Evolutionary conservation across 2,113 vertebrate genomes (phyloP).

Genomic region (Mustela lutreola): DNA sequence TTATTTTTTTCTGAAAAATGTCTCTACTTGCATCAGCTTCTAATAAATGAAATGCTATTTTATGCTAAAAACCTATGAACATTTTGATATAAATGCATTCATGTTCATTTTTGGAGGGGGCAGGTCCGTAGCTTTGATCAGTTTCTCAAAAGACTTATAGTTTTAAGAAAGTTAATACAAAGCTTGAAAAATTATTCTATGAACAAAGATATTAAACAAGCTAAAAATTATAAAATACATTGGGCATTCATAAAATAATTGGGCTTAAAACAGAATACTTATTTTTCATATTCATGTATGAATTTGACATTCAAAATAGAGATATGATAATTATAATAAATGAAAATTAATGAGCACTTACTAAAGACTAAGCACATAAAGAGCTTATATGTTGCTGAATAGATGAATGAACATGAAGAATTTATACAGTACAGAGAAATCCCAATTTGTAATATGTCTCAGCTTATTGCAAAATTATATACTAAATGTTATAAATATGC

Average conservation of each 20-base stretch:
- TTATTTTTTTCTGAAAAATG: conserved; percentile 15
- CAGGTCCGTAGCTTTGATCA: neutral
- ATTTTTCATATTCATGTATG: neutral
- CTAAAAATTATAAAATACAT: neutral
- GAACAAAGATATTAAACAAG: conserved; percentile 10
- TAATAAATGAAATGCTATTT: conserved; percentile 24
- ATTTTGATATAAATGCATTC: neutral
- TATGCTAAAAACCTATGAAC: neutral
- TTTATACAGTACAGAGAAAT: neutral
- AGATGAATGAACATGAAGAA: conserved; percentile 9
- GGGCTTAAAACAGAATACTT: conserved; percentile 10
- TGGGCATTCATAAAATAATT: conserved; percentile 20
- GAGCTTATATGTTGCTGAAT: neutral
- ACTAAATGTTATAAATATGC: neutral
- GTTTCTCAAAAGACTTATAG: neutral
- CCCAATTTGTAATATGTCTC: neutral
- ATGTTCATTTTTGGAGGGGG: neutral
- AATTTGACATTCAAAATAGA: conserved; percentile 15
- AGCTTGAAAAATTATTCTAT: neutral
- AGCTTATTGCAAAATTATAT: neutral
- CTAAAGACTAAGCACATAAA: neutral
- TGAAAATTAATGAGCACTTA: conserved; percentile 9
- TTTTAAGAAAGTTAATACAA: conserved; percentile 24
- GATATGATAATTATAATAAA: neutral
- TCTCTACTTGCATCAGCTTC: neutral